Percentiles rank a stretch among this genome's conserved stretches.
phyloP scores from a whole-genome alignment of 1,140 invertebrate species.

The Calycopis cecrops region DNA sequence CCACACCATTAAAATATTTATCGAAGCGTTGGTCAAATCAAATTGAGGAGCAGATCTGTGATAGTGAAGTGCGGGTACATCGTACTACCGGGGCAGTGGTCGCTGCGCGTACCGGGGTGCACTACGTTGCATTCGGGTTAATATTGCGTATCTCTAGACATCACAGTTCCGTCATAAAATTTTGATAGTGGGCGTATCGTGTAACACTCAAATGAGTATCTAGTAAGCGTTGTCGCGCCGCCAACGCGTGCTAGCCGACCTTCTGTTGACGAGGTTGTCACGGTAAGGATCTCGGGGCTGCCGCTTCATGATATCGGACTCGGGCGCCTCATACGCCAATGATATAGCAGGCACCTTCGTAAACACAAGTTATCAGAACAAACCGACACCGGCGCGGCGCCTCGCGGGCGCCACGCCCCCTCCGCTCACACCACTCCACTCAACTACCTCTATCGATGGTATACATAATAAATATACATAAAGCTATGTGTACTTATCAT shows the following conservation, averaged over 20 bases:
- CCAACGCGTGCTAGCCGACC: slow-evolving; percentile 75
- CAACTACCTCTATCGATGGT: slow-evolving; percentile 39
- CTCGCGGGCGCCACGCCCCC: slow-evolving; percentile 29
- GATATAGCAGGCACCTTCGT: slow-evolving; percentile 95
- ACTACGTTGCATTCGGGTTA: not conserved
- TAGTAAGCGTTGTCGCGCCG: slow-evolving; percentile 50
- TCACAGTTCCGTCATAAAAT: slow-evolving; percentile 21
- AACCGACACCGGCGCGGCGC: slow-evolving; percentile 45
- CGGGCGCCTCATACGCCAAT: slow-evolving; percentile 96
- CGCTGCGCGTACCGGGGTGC: not conserved
- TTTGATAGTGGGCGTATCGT: slow-evolving; percentile 46
- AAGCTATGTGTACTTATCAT: slow-evolving; percentile 24
- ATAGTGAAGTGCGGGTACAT: not conserved
- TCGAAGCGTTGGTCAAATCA: slow-evolving; percentile 24
- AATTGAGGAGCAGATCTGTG: slow-evolving; percentile 25
- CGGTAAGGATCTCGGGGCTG: slow-evolving; percentile 94
- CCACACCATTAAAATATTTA: slow-evolving; percentile 46
- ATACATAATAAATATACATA: slow-evolving; percentile 31
- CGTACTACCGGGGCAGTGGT: not conserved
- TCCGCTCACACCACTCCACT: slow-evolving; percentile 34
- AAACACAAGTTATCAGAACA: slow-evolving; percentile 72
- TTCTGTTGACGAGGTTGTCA: slow-evolving; percentile 97
- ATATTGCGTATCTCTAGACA: not conserved
- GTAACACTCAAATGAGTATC: slow-evolving; percentile 62
- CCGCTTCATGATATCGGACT: slow-evolving; percentile 98